Evolutionary conservation across 2,797 vertebrate genomes (phyloP), one percentile per base, ranked within the genome.

Genomic region (Notoglanidium macrostoma): DNA sequence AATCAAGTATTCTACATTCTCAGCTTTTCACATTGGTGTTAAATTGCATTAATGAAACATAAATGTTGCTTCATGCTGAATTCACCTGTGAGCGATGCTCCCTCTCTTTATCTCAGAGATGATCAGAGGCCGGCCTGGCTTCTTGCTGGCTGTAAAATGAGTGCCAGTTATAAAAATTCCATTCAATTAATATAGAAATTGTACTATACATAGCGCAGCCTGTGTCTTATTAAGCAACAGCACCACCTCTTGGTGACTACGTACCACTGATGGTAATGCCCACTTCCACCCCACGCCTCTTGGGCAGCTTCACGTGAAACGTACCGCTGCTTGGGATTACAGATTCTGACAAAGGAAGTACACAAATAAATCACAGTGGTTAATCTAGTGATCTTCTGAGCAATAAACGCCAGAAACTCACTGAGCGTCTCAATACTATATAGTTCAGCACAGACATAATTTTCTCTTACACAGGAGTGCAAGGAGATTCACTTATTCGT

Each of bases 241-340:
- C 86, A 92, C 92, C 93, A 90, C 88, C 94, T 93, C 88, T 81
- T 92, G 93, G 44, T 29, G 0, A 3, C 5, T 29, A 97, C 98
- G 97, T 95, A 99, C 98, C 97, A 90, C 98, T 99, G 94, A 99
- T 99, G n/a, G 97, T 99, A 92, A 99, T 98, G 89, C 98, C 98
- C 90, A 99, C 96, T 92, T 99, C 98, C 91, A 99, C 96, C 0
- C 97, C 98, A 70, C 96, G 96, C 91, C 96, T 96, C 95, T 99
- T 99, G 85, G 98, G 98, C 68, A 99, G 94, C 93, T 99, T 99
- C 79, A 99, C 98, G 0, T 99, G 98, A 94, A 99, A 99, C 32
- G 98, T 99, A 76, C 98, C 98, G 2, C 98, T 99, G 95, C 98
- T 99, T 29, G 98, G 98, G 92, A 99, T 96, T 91, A 99, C 98